Evolutionary conservation across 2,797 vertebrate species (phyloP), one percentile per base, ranked within the genome.

Genomic region (Cryptoblepharus egeriae): DNA sequence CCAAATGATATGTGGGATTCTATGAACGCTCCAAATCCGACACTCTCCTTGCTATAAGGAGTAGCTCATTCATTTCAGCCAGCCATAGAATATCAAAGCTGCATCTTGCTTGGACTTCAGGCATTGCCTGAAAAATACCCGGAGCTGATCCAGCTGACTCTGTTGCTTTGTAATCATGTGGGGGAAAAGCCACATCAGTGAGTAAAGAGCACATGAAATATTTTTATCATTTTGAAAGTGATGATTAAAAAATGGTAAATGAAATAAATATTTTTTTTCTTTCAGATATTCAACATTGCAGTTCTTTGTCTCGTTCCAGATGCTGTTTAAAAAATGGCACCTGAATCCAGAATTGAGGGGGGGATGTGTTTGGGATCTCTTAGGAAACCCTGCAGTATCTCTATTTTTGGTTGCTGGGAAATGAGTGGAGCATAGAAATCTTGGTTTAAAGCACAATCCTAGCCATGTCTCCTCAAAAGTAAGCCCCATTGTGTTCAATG

Each of bases 381-480:
- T 42, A n/a, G 77, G 77, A 79, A 70, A 79, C 67, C 22, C 26
- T 1, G 28, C 13, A 15, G 67, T 28, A 6, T 70, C 35, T 79
- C 60, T 60, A 67, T 75, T 67, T 22, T 22, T 32, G 67, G 77
- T 79, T 79, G 77, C 55, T 60, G 77, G 77, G 77, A 79, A 79
- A 60, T 42, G 26, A 24, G 20, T 26, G 8, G 35, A 20, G 37
- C 9, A 11, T 7, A 20, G 52, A 57, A 24, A 42, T 60, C 55
- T 60, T 79, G 60, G 57, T 69, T 39, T 26, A 30, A 45, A 57
- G 24, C n/a, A n/a, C n/a, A n/a, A n/a, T n/a, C n/a, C n/a, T n/a
- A n/a, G n/a, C n/a, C n/a, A n/a, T n/a, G n/a, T n/a, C n/a, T n/a
- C n/a, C n/a, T n/a, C n/a, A n/a, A n/a, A n/a, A n/a, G n/a, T n/a